Evolutionary conservation across 2,113 vertebrate genomes (phyloP).

Genomic region (Mus pahari): DNA sequence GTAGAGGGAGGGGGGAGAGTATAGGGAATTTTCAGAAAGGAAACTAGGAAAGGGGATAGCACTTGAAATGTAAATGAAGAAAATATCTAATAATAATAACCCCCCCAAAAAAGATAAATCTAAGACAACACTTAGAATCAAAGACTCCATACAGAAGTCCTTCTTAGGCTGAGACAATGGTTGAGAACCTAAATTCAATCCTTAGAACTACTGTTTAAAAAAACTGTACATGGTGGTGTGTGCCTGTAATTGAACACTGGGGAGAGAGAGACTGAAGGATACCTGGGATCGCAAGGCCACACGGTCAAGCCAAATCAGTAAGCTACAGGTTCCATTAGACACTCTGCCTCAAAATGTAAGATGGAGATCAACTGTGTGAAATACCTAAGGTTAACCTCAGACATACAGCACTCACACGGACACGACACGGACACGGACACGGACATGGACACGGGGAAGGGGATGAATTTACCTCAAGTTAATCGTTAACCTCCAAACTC

Average conservation of each 20-base stretch:
- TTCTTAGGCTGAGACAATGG: background rate
- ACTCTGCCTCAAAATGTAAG: background rate
- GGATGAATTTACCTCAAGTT: background rate
- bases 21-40: too few relatives aligned
- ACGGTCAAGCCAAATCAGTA: background rate
- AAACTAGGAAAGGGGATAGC: too few relatives aligned
- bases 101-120: too few relatives aligned
- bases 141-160: constrained; percentile 35
- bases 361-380: background rate
- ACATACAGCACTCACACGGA: background rate
- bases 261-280: background rate
- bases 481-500: background rate
- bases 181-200: constrained; percentile 5
- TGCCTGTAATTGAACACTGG: background rate
- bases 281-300: background rate
- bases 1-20: too few relatives aligned
- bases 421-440: background rate
- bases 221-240: background rate
- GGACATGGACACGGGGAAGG: background rate
- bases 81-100: too few relatives aligned
- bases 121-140: constrained; percentile 25
- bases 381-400: background rate
- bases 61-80: too few relatives aligned
- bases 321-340: background rate
- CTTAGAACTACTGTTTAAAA: background rate